Conservation (phyloP, 2,797 vertebrate species). For the Pseudotriccus pelzelni region DNA sequence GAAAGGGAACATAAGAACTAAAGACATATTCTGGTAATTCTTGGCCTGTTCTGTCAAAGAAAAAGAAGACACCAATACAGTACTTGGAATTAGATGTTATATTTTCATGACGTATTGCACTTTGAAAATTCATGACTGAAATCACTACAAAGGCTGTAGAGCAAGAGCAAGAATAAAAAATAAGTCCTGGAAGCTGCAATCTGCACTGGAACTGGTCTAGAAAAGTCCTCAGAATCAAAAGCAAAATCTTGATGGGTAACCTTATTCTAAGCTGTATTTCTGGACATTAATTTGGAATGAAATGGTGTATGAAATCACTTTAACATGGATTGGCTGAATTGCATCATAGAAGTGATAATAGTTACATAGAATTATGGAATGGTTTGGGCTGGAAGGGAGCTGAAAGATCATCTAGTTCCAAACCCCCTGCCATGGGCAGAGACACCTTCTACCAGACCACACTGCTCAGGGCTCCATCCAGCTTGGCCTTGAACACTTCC, state of each 20-base stretch:
- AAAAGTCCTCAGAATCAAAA: not conserved
- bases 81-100: not conserved
- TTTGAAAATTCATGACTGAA: not conserved
- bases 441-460: not conserved
- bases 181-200: not conserved
- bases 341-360: not conserved
- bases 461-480: not conserved
- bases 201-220: not conserved
- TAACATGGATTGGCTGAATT: not conserved
- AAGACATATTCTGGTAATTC: not conserved
- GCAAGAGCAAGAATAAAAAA: not conserved
- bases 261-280: not conserved
- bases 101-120: not conserved
- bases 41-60: not conserved
- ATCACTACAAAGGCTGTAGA: not conserved
- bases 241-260: not conserved
- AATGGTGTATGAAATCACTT: not conserved
- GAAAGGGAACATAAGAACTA: not conserved
- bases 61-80: not conserved
- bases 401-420: not conserved
- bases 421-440: accelerated
- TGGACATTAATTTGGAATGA: not conserved
- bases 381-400: not conserved
- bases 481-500: not conserved
- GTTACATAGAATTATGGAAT: not conserved